Conservation (phyloP, 2,113 vertebrate genomes). For the Dicerorhinus sumatrensis region DNA sequence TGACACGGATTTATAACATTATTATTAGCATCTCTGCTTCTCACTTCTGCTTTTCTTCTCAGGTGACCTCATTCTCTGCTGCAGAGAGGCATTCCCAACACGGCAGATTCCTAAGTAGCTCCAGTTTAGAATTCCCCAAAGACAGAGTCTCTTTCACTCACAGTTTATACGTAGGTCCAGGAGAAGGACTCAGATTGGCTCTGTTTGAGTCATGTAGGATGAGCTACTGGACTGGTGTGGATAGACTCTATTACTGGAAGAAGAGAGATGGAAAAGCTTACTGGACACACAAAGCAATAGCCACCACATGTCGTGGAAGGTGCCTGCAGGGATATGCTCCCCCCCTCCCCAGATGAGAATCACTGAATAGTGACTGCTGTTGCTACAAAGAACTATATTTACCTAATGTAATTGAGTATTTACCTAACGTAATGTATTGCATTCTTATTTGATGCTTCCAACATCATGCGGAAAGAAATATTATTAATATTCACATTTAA, state of each 20-base stretch:
- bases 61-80: not conserved
- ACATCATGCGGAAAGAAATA: not conserved
- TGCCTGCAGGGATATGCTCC: no score
- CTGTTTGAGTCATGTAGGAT: not conserved
- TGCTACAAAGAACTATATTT: not conserved
- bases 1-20: not conserved
- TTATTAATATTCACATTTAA: not conserved
- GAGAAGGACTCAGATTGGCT: not conserved
- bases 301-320: not conserved
- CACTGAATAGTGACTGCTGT: not conserved
- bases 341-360: not conserved
- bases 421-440: not conserved
- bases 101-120: not conserved
- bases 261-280: not conserved
- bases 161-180: not conserved
- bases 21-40: not conserved
- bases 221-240: not conserved
- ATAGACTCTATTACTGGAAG: not conserved
- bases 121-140: not conserved
- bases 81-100: not conserved
- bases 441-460: not conserved
- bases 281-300: not conserved
- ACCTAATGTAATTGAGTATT: not conserved
- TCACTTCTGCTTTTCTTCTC: not conserved
- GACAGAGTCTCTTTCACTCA: not conserved